These are phyloP conservation scores for Drosophila pandora DNA, from an alignment of 1,140 invertebrate species.

Conservation along the genomic window DNA sequence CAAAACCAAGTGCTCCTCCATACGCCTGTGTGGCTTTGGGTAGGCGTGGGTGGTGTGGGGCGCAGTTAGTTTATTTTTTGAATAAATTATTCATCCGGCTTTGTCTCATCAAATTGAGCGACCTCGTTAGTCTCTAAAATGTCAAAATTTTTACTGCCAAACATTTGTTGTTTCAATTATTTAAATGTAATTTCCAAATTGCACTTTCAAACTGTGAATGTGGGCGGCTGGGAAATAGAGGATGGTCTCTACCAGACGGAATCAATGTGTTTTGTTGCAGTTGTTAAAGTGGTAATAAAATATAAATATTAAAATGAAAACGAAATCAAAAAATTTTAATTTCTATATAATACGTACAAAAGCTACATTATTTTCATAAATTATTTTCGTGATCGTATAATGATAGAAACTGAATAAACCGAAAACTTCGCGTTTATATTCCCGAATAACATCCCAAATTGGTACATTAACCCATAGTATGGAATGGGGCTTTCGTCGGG, in stretches of 20 bases:
- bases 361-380: not conserved
- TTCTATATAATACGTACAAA: no score
- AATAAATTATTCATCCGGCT: conserved; percentile 72
- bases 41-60: conserved; percentile 21
- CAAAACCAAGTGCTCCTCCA: conserved; percentile 72
- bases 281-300: not conserved
- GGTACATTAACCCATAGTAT: conserved; percentile 11
- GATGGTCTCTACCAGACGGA: not conserved
- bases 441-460: conserved; percentile 12
- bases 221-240: not conserved
- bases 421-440: not conserved
- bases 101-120: conserved; percentile 76
- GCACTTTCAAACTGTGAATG: conserved; percentile 44
- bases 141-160: conserved; percentile 70
- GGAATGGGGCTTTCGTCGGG: not conserved
- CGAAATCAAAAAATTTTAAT: no score
- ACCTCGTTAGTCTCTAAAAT: conserved; percentile 67
- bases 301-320: not conserved
- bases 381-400: not conserved
- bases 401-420: no score
- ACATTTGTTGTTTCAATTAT: conserved; percentile 80
- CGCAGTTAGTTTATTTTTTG: conserved; percentile 67
- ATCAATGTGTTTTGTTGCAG: not conserved
- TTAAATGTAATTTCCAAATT: conserved; percentile 76
- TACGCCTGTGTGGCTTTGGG: conserved; percentile 31